phyloP scores from a whole-genome alignment of 2,888 invertebrate species.

The Allygus modestus region DNA sequence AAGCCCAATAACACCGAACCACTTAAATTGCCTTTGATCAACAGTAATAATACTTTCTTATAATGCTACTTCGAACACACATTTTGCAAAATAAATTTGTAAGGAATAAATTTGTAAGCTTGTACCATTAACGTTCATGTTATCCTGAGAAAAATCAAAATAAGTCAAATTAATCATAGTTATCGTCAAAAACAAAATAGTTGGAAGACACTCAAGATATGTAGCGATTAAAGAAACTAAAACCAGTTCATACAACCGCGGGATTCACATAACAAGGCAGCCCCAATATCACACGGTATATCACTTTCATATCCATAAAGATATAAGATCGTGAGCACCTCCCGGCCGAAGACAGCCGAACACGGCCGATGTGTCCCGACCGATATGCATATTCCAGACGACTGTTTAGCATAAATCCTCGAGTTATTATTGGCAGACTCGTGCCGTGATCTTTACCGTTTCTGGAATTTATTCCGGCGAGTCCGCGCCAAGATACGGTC shows the following conservation, averaged over 20 bases:
- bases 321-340: background rate
- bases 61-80: no score
- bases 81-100: no score
- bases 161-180: no score
- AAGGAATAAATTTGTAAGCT: no score
- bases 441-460: slow-evolving; percentile 44
- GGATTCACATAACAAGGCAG: background rate
- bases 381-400: slow-evolving; percentile 34
- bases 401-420: slow-evolving; percentile 48
- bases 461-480: slow-evolving; percentile 27
- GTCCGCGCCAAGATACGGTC: slow-evolving; percentile 23
- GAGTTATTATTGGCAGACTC: slow-evolving; percentile 50
- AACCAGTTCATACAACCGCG: background rate
- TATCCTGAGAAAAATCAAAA: no score
- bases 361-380: slow-evolving; percentile 38
- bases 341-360: slow-evolving; percentile 34
- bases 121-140: no score
- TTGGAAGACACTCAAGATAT: no score
- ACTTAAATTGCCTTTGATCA: no score
- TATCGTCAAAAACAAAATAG: no score
- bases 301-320: slow-evolving; percentile 29
- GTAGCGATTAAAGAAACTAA: no score
- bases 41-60: no score
- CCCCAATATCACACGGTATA: slow-evolving; percentile 29
- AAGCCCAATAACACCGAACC: no score